Evolutionary conservation across 2,888 invertebrate species (phyloP).

Genomic region (Machimus rusticus): DNA sequence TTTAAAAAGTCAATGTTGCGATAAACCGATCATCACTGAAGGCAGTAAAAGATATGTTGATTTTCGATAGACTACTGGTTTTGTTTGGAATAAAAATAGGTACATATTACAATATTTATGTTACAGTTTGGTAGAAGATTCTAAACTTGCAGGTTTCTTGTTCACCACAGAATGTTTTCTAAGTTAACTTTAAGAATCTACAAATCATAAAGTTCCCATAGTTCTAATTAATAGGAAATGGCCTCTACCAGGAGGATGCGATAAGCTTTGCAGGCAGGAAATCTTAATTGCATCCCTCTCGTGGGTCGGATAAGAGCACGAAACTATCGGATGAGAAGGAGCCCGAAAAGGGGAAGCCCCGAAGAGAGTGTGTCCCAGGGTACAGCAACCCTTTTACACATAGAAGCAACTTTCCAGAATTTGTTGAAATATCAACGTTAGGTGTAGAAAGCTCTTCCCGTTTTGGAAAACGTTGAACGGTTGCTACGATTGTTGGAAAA

Average conservation of each 20-base stretch:
- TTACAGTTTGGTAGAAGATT: no score
- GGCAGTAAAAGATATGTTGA: no score
- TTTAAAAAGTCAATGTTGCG: no score
- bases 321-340: conserved; percentile 14
- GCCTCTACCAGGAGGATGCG: not conserved
- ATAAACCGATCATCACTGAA: no score
- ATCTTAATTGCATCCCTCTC: conserved; percentile 17
- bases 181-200: not conserved
- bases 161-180: not conserved
- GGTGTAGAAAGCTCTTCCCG: conserved; percentile 11
- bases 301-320: not conserved
- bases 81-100: no score
- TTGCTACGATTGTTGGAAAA: not conserved
- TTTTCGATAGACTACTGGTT: no score
- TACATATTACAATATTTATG: no score
- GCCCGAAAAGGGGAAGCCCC: conserved; percentile 4
- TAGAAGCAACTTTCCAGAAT: not conserved
- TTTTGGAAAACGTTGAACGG: not conserved
- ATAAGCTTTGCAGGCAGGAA: not conserved
- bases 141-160: no score
- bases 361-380: not conserved
- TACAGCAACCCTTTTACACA: not conserved
- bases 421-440: conserved; percentile 14
- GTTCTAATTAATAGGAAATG: not conserved
- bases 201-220: not conserved